Evolutionary conservation across 2,888 invertebrate species (phyloP), one percentile per base, ranked within the genome.

Genomic region (Ophioninae sp.): DNA sequence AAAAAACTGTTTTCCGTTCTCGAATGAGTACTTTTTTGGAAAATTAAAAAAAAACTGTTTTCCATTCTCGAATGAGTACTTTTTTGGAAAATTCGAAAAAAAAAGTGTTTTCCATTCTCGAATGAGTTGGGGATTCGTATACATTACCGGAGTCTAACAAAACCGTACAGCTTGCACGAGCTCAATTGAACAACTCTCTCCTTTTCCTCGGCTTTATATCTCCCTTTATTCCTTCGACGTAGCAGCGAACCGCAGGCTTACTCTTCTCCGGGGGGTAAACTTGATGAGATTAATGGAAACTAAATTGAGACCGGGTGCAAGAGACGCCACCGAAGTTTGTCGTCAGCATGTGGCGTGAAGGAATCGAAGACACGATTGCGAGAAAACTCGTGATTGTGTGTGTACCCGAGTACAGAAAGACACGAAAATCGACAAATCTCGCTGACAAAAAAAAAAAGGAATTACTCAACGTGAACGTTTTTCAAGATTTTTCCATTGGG

Each of bases 201-300:
- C 44, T 41, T 51, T 41, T 74, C 63, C 30, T 37, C 51, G 17
- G 51, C 51, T 51, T 51, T 51, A 17, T 51, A 51, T 51, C 13
- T 17, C 51, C 44, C 51, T 17, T 17, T 51, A 6, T 6, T 9
- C 7, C 41, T 6, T 13, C 10, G 10, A 9, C 63, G 22, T 64
- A 39, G 51, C 59, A 44, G 23, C 17, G 22, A 20, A 64, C 73
- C 73, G 30, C 44, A 61, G 63, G 51, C 63, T 64, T 64, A 51
- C 51, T 51, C 44, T 56, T 56, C 56, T 65, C 76, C 61, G 41
- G 13, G 69, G 44, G n/a, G 65, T 64, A 71, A 85, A 80, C 85
- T 81, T 85, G 85, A 86, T 83, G 86, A 86, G 86, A 86, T 86
- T 86, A 86, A 86, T 86, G 85, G 84, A 85, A 86, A 86, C 84